Base-by-base conservation (phyloP, 1,140 invertebrate species). In the Trachelipus rathkii region DNA sequence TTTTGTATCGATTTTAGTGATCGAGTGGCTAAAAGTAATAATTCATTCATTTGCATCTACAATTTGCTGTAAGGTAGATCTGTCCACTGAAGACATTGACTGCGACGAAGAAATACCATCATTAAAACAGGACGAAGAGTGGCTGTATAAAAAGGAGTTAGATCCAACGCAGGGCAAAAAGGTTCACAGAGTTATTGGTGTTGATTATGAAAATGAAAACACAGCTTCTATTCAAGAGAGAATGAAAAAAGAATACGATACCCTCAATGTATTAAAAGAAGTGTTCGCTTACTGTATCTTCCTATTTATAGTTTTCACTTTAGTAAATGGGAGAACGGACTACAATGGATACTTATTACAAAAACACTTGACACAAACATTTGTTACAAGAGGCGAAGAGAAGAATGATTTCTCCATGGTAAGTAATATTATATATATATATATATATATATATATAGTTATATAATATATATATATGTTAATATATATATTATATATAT, bases 1-100 rank as follows among this genome's bases (percentile, higher is more conserved):
- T 84, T 85, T 89, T 77, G 84, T 85, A 69, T 88, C 87, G 2
- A 82, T 89, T 24, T 85, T 89, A 70, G 76, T 88, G 15, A 88
- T 87, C 44, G 87, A 89, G 80, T 88, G 88, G n/a, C 83, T 88
- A 43, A 88, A 88, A 83, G 86, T 87, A 68, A 13, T 77, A 13
- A 43, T 79, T 21, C 13, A 72, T 9, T 72, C 76, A 3, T 67
- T 60, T n/a, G 13, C 76, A 33, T 50, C 71, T 43, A 43, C 46
- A 53, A 24, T 74, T 21, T 78, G 75, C 19, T 73, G 53, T 44
- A 13, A 68, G 70, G 84, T 85, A 0, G 84, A 84, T 24, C 83
- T 83, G 23, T 84, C 85, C 50, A 82, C 85, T 15, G 79, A 87
- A 83, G 84, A 88, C 84, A 81, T 86, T 82, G 87, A 88, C 71